Evolutionary conservation across 2,797 vertebrate genomes (phyloP).

Genomic region (Oreortyx pictus): DNA sequence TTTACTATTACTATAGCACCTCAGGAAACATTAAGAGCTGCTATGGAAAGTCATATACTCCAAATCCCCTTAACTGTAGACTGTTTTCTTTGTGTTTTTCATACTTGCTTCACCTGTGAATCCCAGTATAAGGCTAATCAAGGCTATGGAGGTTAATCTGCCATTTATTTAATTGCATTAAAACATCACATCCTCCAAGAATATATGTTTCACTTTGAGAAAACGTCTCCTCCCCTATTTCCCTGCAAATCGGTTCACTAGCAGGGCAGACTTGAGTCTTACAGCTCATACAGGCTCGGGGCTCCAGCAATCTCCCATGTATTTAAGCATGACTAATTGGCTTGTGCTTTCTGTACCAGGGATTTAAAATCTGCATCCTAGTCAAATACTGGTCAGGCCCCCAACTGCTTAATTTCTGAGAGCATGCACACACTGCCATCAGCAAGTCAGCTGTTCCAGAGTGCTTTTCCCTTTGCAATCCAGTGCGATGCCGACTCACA

Average conservation of each 20-base stretch:
- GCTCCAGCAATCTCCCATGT: constrained; percentile 1
- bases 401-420: background rate
- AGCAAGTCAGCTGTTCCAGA: background rate
- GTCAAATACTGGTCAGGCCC: background rate
- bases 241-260: background rate
- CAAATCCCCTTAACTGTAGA: rapidly evolving
- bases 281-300: rapidly evolving
- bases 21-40: background rate
- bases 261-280: background rate
- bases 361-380: constrained; percentile 1
- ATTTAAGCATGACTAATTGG: constrained; percentile 20
- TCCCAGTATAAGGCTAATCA: background rate
- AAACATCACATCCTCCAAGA: background rate
- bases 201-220: constrained; percentile 19
- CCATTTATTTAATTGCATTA: background rate
- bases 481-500: background rate
- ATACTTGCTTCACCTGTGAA: background rate
- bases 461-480: background rate
- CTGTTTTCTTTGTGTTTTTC: background rate
- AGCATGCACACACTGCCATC: background rate
- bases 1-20: background rate
- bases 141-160: background rate
- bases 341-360: constrained; percentile 3
- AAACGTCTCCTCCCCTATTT: background rate
- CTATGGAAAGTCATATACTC: background rate